Base-by-base conservation (phyloP, 2,113 vertebrate species). In the Malurus cyaneus region DNA sequence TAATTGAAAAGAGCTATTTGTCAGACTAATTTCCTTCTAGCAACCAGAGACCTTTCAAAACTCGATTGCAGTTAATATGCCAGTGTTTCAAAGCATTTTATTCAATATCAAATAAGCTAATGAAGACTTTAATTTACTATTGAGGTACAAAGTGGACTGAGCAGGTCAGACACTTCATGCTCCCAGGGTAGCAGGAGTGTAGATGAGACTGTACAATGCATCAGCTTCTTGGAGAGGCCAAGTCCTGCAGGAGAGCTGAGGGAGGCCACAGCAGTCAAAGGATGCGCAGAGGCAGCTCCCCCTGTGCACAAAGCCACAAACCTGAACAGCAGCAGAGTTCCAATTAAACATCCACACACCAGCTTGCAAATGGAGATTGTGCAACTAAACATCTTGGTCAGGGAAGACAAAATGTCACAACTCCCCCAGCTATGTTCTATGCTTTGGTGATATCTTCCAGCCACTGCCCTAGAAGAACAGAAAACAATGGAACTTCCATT, bases 11-110 rank as follows among this genome's bases (percentile, higher is more conserved):
- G 82, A 81, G 34, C 4, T 0, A 70, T 96, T 95, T 94, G 84
- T 93, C 71, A 92, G 71, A 70, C 72, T 67, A 70, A 62, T 70
- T 95, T 95, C 96, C 93, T 97, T 95, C 92, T 62, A 96, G 95
- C 72, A n/a, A 95, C 62, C 10, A 64, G 89, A 96, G 86, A 95
- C 94, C 92, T 97, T 96, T 96, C 78, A 84, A 94, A 96, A 94
- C 77, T 65, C 79, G 92, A 94, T 94, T 93, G 95, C 50, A 72
- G 71, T 80, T 87, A 93, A 93, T 79, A 80, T 67, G 23, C 74
- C 53, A 84, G 69, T 74, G 76, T 96, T 92, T 89, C 65, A 82
- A 94, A 96, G 91, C 76, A 79, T 96, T 97, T 94, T 82, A 83
- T 92, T 93, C 91, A 61, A 85, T 92, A 89, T 80, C 91, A 90